Evolutionary conservation across 1,140 invertebrate species (phyloP).

Genomic region (Aplysia californica): DNA sequence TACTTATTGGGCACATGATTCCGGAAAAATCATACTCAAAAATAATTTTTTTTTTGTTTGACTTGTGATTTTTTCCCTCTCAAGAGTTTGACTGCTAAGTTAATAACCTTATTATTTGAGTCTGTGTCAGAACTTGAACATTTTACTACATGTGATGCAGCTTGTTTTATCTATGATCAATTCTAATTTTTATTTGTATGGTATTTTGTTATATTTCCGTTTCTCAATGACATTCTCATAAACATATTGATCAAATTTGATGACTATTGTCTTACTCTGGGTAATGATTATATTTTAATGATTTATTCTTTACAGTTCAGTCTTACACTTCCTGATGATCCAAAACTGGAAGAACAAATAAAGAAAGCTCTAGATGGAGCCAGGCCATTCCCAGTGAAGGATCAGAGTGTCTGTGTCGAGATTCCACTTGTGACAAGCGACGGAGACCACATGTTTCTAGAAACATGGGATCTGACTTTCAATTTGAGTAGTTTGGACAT

Average conservation of each 20-base stretch:
- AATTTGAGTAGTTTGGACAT: conserved; percentile 20
- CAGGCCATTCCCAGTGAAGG: conserved; percentile 15
- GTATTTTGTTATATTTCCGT: neutral
- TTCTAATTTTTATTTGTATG: neutral
- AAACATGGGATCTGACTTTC: conserved; percentile 23
- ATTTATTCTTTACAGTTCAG: conserved; percentile 20
- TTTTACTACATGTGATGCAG: neutral
- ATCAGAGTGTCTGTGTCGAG: conserved; percentile 18
- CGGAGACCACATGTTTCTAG: conserved; percentile 28
- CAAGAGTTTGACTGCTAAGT: too few relatives aligned
- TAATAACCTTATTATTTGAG: neutral
- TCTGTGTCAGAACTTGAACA: neutral
- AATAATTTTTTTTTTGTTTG: too few relatives aligned
- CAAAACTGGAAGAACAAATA: conserved; percentile 18
- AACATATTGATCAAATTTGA: neutral
- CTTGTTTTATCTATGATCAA: neutral
- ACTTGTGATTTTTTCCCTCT: too few relatives aligned
- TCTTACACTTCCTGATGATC: conserved; percentile 7
- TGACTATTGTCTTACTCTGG: neutral
- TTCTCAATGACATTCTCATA: neutral
- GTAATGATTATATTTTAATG: neutral
- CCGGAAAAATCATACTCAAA: too few relatives aligned
- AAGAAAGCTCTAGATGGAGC: conserved; percentile 12
- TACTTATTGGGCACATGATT: too few relatives aligned
- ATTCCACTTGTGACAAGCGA: conserved; percentile 19